Evolutionary conservation across 2,888 invertebrate genomes (phyloP).

Genomic region (Ornithoptera alexandrae): DNA sequence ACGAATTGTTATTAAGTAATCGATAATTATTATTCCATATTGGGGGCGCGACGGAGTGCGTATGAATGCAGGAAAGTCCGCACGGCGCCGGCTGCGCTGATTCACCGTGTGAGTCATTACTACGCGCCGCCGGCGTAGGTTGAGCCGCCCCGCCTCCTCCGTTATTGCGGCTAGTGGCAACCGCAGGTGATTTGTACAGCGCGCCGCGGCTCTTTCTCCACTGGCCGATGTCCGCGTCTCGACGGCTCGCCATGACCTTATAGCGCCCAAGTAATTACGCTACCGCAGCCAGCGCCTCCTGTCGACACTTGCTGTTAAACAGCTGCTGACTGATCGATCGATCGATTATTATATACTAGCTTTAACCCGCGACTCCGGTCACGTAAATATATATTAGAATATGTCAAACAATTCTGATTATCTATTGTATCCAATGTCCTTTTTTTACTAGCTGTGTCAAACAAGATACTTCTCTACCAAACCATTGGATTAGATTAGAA

Average conservation of each 20-base stretch:
- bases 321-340: not conserved
- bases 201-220: conserved; percentile 38
- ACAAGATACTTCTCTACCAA: too few species aligned
- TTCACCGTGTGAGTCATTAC: conserved; percentile 43
- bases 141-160: conserved; percentile 42
- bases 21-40: not conserved
- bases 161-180: conserved; percentile 6
- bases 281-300: conserved; percentile 20
- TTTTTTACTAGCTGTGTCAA: too few species aligned
- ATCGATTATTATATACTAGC: not conserved
- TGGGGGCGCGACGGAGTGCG: not conserved
- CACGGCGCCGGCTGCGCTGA: conserved; percentile 36
- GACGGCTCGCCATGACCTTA: conserved; percentile 37
- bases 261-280: conserved; percentile 32
- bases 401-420: too few species aligned
- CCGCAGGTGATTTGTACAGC: conserved; percentile 38
- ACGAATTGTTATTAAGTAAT: too few species aligned
- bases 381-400: too few species aligned
- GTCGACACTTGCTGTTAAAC: not conserved
- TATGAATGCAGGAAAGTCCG: conserved; percentile 43
- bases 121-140: conserved; percentile 36
- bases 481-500: too few species aligned
- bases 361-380: too few species aligned
- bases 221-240: conserved; percentile 54
- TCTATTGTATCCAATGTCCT: too few species aligned